Conservation (phyloP, 2,113 vertebrate species). For the Phrynosoma blainvillii region DNA sequence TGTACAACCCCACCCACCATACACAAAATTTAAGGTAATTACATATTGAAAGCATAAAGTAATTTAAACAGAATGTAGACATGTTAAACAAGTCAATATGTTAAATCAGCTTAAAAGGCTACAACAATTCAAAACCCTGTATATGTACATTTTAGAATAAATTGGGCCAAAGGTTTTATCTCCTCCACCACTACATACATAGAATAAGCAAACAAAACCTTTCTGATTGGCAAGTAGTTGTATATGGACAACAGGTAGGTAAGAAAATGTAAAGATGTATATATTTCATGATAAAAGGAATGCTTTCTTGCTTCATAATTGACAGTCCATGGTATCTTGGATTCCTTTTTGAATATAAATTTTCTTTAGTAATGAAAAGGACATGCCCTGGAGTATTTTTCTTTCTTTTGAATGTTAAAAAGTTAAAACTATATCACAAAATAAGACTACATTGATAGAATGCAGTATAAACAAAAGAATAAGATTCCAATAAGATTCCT, state of each 20-base stretch:
- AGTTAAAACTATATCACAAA: not conserved
- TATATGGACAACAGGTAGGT: not conserved
- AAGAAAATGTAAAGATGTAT: not conserved
- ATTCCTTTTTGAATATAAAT: not conserved
- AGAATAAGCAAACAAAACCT: too few relatives aligned
- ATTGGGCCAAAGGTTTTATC: too few relatives aligned
- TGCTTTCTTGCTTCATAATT: not conserved
- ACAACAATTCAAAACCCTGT: too few relatives aligned
- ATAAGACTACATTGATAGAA: not conserved
- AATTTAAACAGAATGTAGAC: too few relatives aligned
- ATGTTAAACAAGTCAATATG: too few relatives aligned
- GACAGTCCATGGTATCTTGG: not conserved
- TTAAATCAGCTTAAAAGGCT: too few relatives aligned
- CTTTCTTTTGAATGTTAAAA: not conserved
- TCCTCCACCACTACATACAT: too few relatives aligned
- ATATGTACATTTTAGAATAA: too few relatives aligned
- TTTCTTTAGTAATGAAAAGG: not conserved
- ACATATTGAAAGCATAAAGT: too few relatives aligned
- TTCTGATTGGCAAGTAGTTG: not conserved
- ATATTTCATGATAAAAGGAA: not conserved
- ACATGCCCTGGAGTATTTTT: not conserved
- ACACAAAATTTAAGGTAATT: too few relatives aligned
- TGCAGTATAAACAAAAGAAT: not conserved
- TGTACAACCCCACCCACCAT: too few relatives aligned
- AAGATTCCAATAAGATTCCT: not conserved